Evolutionary conservation across 2,888 invertebrate species (phyloP).

Genomic region (Leptopilina drosophilae): DNA sequence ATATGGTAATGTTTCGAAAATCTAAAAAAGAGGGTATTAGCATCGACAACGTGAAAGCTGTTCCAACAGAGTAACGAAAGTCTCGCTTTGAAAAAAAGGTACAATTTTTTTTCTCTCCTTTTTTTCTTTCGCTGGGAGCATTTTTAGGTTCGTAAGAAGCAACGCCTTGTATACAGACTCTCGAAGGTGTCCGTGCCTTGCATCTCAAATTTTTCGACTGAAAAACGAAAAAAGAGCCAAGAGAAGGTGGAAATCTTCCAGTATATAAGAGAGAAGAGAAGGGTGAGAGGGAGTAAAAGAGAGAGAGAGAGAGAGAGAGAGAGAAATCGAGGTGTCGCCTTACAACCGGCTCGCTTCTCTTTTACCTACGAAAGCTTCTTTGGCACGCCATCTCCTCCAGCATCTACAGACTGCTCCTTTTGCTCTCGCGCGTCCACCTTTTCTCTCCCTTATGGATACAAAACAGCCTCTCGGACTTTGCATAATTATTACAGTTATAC

Average conservation of each 20-base stretch:
- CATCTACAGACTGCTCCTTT: conserved; percentile 72
- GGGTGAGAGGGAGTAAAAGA: conserved; percentile 45
- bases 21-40: conserved; percentile 27
- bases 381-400: conserved; percentile 77
- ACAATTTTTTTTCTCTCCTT: background rate
- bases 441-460: conserved; percentile 61
- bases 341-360: conserved; percentile 76
- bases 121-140: conserved; percentile 9
- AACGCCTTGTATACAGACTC: conserved; percentile 28
- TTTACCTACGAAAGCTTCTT: conserved; percentile 74
- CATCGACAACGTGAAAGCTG: conserved; percentile 28
- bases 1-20: background rate
- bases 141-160: conserved; percentile 28
- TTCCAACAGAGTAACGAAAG: conserved; percentile 4
- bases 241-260: conserved; percentile 37
- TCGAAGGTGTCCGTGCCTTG: conserved; percentile 58
- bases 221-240: conserved; percentile 41
- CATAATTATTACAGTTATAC: conserved; percentile 73
- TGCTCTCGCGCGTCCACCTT: conserved; percentile 62
- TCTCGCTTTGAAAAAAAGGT: conserved; percentile 38
- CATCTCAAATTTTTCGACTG: conserved; percentile 59
- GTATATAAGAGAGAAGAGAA: conserved; percentile 23
- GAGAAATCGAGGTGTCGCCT: conserved; percentile 76
- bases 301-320: conserved; percentile 63
- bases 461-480: conserved; percentile 71